Evolutionary conservation across 1,140 invertebrate species (phyloP).

Genomic region (Schlechtendalia chinensis): DNA sequence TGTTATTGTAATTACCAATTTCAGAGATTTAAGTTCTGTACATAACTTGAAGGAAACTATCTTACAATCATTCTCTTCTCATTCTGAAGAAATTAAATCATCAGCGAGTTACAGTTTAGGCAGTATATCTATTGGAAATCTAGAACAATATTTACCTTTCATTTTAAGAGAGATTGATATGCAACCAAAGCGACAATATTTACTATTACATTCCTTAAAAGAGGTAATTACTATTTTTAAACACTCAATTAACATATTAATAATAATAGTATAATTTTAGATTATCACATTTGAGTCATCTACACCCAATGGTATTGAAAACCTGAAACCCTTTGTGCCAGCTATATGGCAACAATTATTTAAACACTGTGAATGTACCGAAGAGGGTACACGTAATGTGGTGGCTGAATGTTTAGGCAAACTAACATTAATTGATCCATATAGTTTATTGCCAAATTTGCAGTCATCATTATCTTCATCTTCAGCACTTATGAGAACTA

Average conservation of each 20-base stretch:
- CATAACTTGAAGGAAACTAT: constrained; percentile 71
- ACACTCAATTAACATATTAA: neutral
- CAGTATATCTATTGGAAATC: constrained; percentile 91
- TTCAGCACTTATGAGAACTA: constrained; percentile 87
- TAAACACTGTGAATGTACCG: constrained; percentile 89
- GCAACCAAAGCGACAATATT: constrained; percentile 91
- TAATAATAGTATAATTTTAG: constrained; percentile 57
- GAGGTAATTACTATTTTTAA: constrained; percentile 66
- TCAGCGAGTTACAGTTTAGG: constrained; percentile 95
- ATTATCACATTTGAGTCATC: constrained; percentile 85
- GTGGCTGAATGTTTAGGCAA: constrained; percentile 98
- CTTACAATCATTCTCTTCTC: constrained; percentile 71
- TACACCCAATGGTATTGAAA: constrained; percentile 71
- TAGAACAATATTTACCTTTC: constrained; percentile 90
- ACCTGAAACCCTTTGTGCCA: constrained; percentile 81
- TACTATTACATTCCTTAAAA: constrained; percentile 93
- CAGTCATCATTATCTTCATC: constrained; percentile 74
- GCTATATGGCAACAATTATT: constrained; percentile 87
- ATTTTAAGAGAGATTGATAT: constrained; percentile 90
- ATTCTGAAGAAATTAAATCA: constrained; percentile 87
- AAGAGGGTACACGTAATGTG: constrained; percentile 97
- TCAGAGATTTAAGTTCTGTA: constrained; percentile 82
- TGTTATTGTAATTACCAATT: constrained; percentile 46
- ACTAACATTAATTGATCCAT: constrained; percentile 91
- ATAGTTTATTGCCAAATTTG: constrained; percentile 73